phyloP scores from a whole-genome alignment of 2,888 invertebrate species.

The Willowsia nigromaculata region DNA sequence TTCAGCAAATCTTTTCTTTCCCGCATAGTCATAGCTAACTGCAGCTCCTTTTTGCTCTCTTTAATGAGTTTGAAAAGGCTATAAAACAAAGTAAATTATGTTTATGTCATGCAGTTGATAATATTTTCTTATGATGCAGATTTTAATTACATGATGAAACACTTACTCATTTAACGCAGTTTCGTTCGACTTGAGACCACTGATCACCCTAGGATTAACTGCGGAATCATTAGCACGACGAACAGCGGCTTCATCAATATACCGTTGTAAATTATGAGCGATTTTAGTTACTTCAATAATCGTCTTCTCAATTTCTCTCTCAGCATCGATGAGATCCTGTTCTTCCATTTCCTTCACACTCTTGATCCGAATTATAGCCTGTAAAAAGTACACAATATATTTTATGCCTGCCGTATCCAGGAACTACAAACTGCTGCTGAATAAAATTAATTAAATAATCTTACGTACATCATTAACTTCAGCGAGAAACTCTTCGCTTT shows the following conservation, averaged over 20 bases:
- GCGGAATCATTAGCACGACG: slow-evolving; percentile 8
- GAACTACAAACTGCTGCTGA: not conserved
- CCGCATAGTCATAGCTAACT: slow-evolving; percentile 26
- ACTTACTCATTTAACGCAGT: slow-evolving; percentile 37
- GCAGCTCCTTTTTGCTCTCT: slow-evolving; percentile 19
- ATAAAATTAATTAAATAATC: not conserved
- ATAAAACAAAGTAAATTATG: no score
- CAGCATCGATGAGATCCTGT: slow-evolving; percentile 5
- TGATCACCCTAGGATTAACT: slow-evolving; percentile 48
- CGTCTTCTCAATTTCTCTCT: slow-evolving; percentile 26
- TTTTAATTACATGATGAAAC: no score
- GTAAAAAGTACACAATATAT: not conserved
- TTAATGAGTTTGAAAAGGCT: not conserved
- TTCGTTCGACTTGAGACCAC: slow-evolving; percentile 11
- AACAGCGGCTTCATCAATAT: slow-evolving; percentile 27
- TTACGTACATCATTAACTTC: slow-evolving; percentile 36
- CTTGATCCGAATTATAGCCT: slow-evolving; percentile 45
- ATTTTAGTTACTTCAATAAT: slow-evolving; percentile 24
- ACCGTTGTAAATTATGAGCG: not conserved
- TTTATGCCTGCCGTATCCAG: not conserved
- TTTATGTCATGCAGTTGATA: no score
- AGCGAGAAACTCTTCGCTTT: slow-evolving; percentile 16
- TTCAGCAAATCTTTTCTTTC: slow-evolving; percentile 47
- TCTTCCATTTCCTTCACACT: not conserved
- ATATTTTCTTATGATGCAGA: no score